Conservation (phyloP, 2,797 vertebrate species). For the Trachops cirrhosus region DNA sequence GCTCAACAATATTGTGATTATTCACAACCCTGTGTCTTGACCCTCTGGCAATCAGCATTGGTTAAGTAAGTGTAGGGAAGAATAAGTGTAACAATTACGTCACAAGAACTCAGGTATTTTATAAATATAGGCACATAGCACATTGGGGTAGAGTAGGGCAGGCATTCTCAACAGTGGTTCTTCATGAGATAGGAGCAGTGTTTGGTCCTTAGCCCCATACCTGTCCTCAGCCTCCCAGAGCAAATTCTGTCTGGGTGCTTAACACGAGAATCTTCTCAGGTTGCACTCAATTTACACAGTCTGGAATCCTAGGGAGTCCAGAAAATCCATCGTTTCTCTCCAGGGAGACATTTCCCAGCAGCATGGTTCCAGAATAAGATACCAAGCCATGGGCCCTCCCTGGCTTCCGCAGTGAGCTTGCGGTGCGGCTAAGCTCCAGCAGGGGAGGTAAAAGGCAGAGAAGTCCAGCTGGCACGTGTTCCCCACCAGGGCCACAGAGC, state of each 20-base stretch:
- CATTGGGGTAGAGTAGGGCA: not conserved
- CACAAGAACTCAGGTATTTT: not conserved
- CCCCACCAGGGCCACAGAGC: not conserved
- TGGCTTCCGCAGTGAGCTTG: not conserved
- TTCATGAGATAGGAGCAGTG: not conserved
- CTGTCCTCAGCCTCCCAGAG: not conserved
- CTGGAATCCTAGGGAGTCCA: not conserved
- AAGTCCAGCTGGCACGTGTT: not conserved
- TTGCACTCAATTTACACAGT: not conserved
- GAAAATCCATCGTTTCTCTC: not conserved
- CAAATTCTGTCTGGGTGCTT: not conserved
- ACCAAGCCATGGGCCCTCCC: not conserved
- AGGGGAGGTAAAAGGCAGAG: not conserved
- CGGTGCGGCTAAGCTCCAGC: not conserved
- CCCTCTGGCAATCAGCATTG: not conserved
- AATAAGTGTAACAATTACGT: not conserved
- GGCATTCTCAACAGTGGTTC: not conserved
- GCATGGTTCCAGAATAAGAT: not conserved
- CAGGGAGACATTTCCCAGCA: not conserved
- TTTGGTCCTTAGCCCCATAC: not conserved
- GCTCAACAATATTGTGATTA: not conserved
- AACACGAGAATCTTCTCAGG: not conserved
- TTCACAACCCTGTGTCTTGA: not conserved
- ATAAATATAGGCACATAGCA: not conserved
- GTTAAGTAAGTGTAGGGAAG: not conserved